Evolutionary conservation across 2,888 invertebrate genomes (phyloP).

Genomic region (Diploptera punctata): DNA sequence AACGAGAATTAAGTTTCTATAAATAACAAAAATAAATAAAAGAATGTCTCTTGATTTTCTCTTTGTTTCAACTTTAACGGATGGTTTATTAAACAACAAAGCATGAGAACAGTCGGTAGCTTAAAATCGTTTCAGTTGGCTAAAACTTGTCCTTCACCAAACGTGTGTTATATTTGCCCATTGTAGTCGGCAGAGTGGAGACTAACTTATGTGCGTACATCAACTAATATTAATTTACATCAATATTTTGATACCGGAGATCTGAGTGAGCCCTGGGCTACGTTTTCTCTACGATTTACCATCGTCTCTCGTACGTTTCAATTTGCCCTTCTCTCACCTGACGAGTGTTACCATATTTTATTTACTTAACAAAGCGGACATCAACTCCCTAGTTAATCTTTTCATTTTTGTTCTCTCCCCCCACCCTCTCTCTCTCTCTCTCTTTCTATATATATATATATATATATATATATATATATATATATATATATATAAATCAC

Average conservation of each 20-base stretch:
- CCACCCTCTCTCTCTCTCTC: no score
- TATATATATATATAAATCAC: no score
- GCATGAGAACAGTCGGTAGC: no score
- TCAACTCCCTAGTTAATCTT: not conserved
- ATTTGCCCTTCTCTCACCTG: not conserved
- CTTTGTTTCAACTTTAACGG: no score
- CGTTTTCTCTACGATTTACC: not conserved
- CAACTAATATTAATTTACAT: conserved; percentile 16
- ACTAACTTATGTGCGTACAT: not conserved
- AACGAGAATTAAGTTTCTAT: no score
- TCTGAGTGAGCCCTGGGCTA: not conserved
- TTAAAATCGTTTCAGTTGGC: no score
- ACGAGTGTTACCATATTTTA: not conserved
- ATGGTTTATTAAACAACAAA: no score
- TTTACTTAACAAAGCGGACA: not conserved
- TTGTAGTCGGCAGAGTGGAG: not conserved
- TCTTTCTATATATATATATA: no score
- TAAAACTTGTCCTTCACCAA: not conserved
- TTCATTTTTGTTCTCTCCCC: no score
- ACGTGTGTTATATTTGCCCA: not conserved
- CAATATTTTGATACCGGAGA: conserved; percentile 15
- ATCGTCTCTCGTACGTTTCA: not conserved
- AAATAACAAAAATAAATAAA: no score
- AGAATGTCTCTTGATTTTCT: no score
- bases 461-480: no score